These are phyloP conservation scores for Pseudomugil tenellus DNA, from an alignment of 2,797 vertebrate species.

Conservation along the genomic window DNA sequence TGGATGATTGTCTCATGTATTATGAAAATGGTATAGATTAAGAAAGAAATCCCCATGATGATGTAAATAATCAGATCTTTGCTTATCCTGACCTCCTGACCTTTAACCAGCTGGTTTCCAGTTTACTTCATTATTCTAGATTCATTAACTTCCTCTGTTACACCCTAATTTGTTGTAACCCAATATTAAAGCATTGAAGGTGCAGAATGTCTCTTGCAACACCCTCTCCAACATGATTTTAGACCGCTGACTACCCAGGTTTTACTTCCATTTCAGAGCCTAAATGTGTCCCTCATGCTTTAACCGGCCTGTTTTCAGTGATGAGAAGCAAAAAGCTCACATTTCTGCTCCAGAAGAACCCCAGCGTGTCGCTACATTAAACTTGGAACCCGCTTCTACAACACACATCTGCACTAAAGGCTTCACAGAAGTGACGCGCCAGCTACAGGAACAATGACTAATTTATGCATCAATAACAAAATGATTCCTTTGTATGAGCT, in stretches of 20 bases:
- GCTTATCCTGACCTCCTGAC: not conserved
- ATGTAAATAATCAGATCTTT: too few species aligned
- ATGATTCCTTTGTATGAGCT: not conserved
- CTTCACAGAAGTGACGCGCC: constrained; percentile 46
- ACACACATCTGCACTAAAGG: constrained; percentile 50
- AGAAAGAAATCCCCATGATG: too few species aligned
- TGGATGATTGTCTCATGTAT: too few species aligned
- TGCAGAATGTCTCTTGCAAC: constrained; percentile 60
- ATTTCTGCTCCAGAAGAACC: constrained; percentile 41
- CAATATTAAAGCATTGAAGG: constrained; percentile 52
- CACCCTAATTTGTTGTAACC: constrained; percentile 41
- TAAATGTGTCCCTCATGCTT: constrained; percentile 45
- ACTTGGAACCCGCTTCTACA: constrained; percentile 30
- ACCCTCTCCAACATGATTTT: constrained; percentile 41
- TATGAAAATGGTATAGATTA: too few species aligned
- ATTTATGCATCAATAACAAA: constrained; percentile 48
- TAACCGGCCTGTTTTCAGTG: constrained; percentile 33
- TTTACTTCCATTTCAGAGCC: constrained; percentile 60
- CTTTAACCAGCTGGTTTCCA: constrained; percentile 14
- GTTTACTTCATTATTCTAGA: constrained; percentile 30
- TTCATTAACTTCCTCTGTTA: constrained; percentile 16
- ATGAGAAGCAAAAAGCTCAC: constrained; percentile 28
- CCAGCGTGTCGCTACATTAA: constrained; percentile 20
- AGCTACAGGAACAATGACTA: constrained; percentile 47
- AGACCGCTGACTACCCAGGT: constrained; percentile 44